A percentile compares a stretch with the other conserved stretches of the same genome.
These are phyloP conservation scores for Hymenopus coronatus DNA, from an alignment of 2,888 invertebrate species.

Conservation along the genomic window DNA sequence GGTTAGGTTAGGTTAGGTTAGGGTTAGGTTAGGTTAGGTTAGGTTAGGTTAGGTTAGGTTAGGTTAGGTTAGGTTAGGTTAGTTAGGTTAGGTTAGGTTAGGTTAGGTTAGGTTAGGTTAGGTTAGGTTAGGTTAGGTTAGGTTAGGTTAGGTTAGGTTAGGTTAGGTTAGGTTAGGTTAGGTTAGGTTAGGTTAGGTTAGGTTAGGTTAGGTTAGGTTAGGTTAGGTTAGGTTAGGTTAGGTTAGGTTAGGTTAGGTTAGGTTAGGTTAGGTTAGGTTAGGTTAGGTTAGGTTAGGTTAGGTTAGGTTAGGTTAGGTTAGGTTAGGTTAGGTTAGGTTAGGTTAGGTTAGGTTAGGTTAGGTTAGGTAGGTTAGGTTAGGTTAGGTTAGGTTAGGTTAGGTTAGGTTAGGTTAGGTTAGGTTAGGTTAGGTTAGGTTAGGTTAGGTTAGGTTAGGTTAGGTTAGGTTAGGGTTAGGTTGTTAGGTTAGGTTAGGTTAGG, in stretches of 20 bases:
- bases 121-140: slow-evolving; percentile 39
- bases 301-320: too few species aligned
- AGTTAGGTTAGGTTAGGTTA: slow-evolving; percentile 39
- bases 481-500: slow-evolving; percentile 35
- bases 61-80: slow-evolving; percentile 39
- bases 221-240: neutral
- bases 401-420: too few species aligned
- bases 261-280: neutral
- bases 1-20: slow-evolving; percentile 36
- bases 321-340: neutral
- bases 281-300: too few species aligned
- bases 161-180: slow-evolving; percentile 23
- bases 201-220: neutral
- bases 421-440: slow-evolving; percentile 37
- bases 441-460: neutral
- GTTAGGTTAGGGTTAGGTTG: slow-evolving; percentile 24
- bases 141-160: slow-evolving; percentile 37
- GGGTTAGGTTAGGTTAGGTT: too few species aligned
- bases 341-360: too few species aligned
- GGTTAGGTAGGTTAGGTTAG: too few species aligned
- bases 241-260: neutral
- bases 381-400: slow-evolving; percentile 29
- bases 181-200: too few species aligned
- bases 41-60: neutral
- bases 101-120: slow-evolving; percentile 35